Conservation (phyloP, 2,888 invertebrate species). For the Exephanes ischioxanthus region DNA sequence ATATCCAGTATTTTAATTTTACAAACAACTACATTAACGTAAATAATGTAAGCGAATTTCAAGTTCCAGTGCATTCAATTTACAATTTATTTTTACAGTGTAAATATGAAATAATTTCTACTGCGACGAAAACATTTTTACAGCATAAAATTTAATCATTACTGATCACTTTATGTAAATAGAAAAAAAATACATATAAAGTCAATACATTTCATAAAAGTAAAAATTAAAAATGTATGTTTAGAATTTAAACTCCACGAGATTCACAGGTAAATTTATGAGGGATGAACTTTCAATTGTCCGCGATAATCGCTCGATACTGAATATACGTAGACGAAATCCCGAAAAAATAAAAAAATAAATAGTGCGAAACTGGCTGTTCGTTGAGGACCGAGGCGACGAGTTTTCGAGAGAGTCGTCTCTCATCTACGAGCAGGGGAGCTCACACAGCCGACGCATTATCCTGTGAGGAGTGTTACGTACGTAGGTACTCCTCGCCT, state of each 20-base stretch:
- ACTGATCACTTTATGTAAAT: too few relatives aligned
- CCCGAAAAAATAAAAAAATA: constrained; percentile 11
- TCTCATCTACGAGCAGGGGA: constrained; percentile 22
- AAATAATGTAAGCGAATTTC: too few relatives aligned
- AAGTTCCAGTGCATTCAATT: too few relatives aligned
- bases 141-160: neutral
- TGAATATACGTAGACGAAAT: constrained; percentile 11
- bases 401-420: constrained; percentile 22
- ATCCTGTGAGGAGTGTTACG: constrained; percentile 54
- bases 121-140: too few relatives aligned
- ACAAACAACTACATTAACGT: too few relatives aligned
- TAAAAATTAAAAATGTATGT: neutral
- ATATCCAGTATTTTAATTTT: too few relatives aligned
- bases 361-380: constrained; percentile 30
- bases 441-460: constrained; percentile 42
- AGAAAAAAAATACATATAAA: neutral
- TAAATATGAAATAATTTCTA: too few relatives aligned
- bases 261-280: neutral
- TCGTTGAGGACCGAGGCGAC: constrained; percentile 21
- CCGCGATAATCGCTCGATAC: constrained; percentile 16
- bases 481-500: constrained; percentile 57
- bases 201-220: neutral
- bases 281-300: neutral
- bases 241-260: neutral
- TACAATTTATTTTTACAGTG: too few relatives aligned